phyloP scores from a whole-genome alignment of 2,888 invertebrate genomes.

The Dynastes grantii region DNA sequence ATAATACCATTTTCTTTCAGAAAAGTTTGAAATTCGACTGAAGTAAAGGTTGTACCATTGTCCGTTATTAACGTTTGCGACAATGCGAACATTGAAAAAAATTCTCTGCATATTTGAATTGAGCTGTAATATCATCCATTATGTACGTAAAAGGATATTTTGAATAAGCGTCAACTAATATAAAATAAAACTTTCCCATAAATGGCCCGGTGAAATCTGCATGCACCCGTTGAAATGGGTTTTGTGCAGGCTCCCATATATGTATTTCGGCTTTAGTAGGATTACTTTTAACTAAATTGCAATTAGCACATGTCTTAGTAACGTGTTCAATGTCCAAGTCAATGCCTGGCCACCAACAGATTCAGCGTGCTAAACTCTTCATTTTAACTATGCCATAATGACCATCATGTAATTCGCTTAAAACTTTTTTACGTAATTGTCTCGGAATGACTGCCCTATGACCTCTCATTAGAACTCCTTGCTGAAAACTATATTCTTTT shows the following conservation, averaged over 20 bases:
- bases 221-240: slow-evolving; percentile 54
- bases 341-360: slow-evolving; percentile 45
- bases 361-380: slow-evolving; percentile 27
- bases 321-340: slow-evolving; percentile 41
- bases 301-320: not conserved
- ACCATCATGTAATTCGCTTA: slow-evolving; percentile 17
- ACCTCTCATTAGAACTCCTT: not conserved
- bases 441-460: slow-evolving; percentile 15
- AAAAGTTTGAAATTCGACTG: not conserved
- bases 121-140: not conserved
- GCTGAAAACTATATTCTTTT: not conserved
- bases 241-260: slow-evolving; percentile 55
- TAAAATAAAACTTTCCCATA: slow-evolving; percentile 52
- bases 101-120: slow-evolving; percentile 1
- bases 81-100: not conserved
- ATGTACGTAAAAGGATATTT: slow-evolving; percentile 56
- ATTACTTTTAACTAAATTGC: slow-evolving; percentile 50
- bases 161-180: slow-evolving; percentile 55
- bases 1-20: not conserved
- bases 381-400: slow-evolving; percentile 33
- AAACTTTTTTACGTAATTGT: slow-evolving; percentile 1
- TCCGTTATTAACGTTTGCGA: not conserved
- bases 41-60: not conserved
- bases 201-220: slow-evolving; percentile 56
- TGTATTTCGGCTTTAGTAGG: slow-evolving; percentile 48